Evolutionary conservation across 2,113 vertebrate genomes (phyloP).

Genomic region (Suricata suricatta): DNA sequence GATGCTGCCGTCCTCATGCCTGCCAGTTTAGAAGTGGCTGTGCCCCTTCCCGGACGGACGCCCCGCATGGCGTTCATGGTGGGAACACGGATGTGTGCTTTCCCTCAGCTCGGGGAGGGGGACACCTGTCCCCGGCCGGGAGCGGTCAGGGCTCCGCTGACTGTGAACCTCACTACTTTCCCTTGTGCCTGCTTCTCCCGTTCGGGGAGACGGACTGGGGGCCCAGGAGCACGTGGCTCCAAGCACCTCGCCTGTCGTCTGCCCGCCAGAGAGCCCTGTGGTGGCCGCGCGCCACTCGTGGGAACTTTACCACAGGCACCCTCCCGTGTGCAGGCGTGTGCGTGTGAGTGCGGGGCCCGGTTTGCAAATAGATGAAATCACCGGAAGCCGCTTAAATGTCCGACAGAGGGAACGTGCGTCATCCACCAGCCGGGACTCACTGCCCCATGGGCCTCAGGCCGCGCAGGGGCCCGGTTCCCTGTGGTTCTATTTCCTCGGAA

Average conservation of each 20-base stretch:
- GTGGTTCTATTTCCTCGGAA: too few species aligned
- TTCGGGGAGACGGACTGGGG: rapidly evolving
- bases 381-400: too few species aligned
- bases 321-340: not conserved
- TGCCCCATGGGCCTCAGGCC: too few species aligned
- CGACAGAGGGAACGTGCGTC: rapidly evolving
- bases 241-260: too few species aligned
- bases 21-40: too few species aligned
- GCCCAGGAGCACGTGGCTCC: not conserved
- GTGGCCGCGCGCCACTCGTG: rapidly evolving
- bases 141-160: not conserved
- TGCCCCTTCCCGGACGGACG: too few species aligned
- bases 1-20: too few species aligned
- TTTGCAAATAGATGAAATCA: not conserved
- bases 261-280: rapidly evolving
- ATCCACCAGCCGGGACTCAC: not conserved
- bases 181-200: rapidly evolving
- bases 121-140: not conserved
- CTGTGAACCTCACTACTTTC: not conserved
- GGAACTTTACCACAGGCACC: not conserved
- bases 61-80: too few species aligned
- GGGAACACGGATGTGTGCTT: too few species aligned
- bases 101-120: not conserved
- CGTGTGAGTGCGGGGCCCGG: not conserved
- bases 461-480: too few species aligned